Evolutionary conservation across 2,888 invertebrate genomes (phyloP).

Genomic region (Arrhopalites spinosus): DNA sequence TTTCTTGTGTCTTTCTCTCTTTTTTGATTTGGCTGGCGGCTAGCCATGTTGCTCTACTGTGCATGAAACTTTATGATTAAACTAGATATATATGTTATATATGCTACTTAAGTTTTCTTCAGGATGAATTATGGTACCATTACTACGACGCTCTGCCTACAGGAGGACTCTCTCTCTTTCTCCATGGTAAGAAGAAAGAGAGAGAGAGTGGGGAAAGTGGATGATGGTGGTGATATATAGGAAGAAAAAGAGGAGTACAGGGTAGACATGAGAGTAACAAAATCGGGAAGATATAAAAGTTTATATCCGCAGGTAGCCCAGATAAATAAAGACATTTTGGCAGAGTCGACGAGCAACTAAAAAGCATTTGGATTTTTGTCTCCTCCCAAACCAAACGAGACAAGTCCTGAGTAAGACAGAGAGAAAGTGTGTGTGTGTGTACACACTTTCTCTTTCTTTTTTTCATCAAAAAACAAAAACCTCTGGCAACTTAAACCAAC

Average conservation of each 20-base stretch:
- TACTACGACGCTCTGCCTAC: conserved; percentile 4
- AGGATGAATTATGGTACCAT: conserved; percentile 21
- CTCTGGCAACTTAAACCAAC: too few species aligned
- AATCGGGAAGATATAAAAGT: conserved; percentile 37
- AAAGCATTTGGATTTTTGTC: conserved; percentile 37
- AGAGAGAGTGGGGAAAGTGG: conserved; percentile 12
- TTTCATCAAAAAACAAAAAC: too few species aligned
- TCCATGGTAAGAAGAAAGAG: conserved; percentile 5
- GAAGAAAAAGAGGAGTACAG: background rate
- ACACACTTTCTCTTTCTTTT: too few species aligned
- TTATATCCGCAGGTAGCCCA: conserved; percentile 37
- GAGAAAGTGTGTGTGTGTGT: too few species aligned
- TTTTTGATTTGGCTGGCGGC: background rate
- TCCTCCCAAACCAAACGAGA: conserved; percentile 9
- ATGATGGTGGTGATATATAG: conserved; percentile 1
- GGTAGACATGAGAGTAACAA: conserved; percentile 26
- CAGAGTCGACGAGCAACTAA: conserved; percentile 36
- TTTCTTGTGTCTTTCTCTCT: background rate
- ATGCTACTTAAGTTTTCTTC: conserved; percentile 19
- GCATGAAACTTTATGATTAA: conserved; percentile 22
- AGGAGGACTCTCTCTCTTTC: background rate
- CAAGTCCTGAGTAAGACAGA: too few species aligned
- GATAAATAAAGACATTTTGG: conserved; percentile 38
- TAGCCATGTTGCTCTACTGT: conserved; percentile 4
- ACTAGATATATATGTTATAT: conserved; percentile 8